Conservation (phyloP, 2,113 vertebrate genomes). For the Turnix velox region DNA sequence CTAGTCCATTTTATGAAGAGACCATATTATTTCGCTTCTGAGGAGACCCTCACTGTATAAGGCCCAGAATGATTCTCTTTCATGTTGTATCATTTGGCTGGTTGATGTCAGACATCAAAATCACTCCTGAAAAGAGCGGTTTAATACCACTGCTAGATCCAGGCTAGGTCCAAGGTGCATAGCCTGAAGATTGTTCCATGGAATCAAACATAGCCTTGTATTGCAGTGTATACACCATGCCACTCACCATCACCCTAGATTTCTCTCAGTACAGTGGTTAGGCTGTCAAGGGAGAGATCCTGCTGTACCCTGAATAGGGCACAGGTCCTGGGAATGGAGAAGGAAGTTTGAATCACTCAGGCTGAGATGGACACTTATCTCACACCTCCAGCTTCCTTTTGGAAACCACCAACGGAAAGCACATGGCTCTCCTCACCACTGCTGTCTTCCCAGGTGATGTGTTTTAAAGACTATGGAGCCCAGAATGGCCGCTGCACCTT, state of each 20-base stretch:
- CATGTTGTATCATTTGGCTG: fast-evolving
- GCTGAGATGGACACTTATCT: background rate
- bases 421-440: fast-evolving
- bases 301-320: fast-evolving
- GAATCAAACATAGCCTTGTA: background rate
- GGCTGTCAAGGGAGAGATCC: background rate
- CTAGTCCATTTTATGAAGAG: background rate
- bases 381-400: background rate
- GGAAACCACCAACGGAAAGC: background rate
- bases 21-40: background rate
- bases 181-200: background rate
- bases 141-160: background rate
- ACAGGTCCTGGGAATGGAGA: background rate
- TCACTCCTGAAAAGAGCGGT: background rate
- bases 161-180: background rate
- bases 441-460: background rate
- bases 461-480: background rate
- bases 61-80: background rate
- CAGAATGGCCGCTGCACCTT: background rate
- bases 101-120: background rate
- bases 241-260: background rate
- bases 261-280: fast-evolving
- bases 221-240: background rate
- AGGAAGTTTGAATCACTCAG: background rate
- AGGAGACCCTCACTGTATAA: background rate